Conservation (phyloP, 2,113 vertebrate genomes). For the Embiotoca jacksoni region DNA sequence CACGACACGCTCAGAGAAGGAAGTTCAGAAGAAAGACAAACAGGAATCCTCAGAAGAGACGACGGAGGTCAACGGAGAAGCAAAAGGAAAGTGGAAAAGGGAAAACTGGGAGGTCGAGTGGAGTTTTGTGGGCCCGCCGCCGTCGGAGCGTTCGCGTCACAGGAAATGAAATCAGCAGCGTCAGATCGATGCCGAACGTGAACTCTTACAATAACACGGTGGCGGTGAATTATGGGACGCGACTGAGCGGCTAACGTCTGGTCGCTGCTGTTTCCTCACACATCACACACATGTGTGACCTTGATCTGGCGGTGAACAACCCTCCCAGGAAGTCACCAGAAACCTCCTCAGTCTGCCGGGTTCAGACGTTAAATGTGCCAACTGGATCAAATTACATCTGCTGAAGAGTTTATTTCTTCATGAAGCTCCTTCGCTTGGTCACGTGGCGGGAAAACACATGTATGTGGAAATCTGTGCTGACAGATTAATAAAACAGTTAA, state of each 20-base stretch:
- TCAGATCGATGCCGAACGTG: conserved; percentile 45
- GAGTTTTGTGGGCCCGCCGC: conserved; percentile 26
- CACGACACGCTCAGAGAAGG: not conserved
- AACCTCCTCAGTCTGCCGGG: conserved; percentile 7
- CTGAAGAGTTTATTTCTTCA: too few species aligned
- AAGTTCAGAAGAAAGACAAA: conserved; percentile 8
- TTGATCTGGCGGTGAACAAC: conserved; percentile 15
- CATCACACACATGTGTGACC: conserved; percentile 21
- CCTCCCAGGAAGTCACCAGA: conserved; percentile 35
- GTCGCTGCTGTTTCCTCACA: conserved; percentile 58
- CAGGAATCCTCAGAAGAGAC: not conserved
- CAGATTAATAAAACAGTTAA: not conserved
- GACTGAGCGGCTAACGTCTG: conserved; percentile 21
- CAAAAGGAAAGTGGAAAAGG: conserved; percentile 6
- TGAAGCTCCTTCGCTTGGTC: too few species aligned
- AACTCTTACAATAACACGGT: conserved; percentile 59
- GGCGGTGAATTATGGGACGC: conserved; percentile 66
- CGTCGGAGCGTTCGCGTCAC: not conserved
- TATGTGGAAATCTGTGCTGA: not conserved
- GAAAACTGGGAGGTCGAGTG: conserved; percentile 48
- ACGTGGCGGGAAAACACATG: not conserved
- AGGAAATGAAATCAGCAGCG: conserved; percentile 55
- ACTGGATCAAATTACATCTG: not conserved
- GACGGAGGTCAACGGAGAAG: not conserved
- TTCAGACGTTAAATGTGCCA: conserved; percentile 1